Base-by-base conservation (phyloP, 2,797 vertebrate species). In the Etheostoma perlongum region DNA sequence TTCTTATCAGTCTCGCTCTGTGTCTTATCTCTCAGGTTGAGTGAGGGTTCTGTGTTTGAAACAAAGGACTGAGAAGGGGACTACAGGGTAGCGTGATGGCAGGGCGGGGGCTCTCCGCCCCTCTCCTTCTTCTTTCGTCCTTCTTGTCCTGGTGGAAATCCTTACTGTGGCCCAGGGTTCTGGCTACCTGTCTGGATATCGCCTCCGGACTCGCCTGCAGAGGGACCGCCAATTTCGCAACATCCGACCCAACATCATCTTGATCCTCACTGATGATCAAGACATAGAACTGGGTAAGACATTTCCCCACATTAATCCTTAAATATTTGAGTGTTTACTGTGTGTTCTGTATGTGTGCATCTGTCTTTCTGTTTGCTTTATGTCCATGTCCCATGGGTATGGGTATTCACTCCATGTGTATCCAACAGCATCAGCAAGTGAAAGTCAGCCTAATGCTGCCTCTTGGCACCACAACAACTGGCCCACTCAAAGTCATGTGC, bases 231-330 rank as follows among this genome's bases (percentile, higher is more conserved):
- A 96, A 65, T 93, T 96, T 44, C 95, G 96, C 82, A 97, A 98
- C 80, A 95, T 98, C 89, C 96, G 97, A 19, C 98, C 98, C 87
- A 99, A 99, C 91, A 97, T 99, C 92, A 98, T 99, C 89, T 95
- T 99, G 76, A 95, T 99, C 89, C 97, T 99, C 86, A 99, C 98
- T 0, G 98, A 99, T 42, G 98, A 99, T 92, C 98, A 99, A 91
- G 98, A 99, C 79, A 97, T 99, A 80, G 98, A 99, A 90, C 95
- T 99, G 82, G 98, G 98, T 99, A 91, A 95, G 95, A 67, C 21
- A 5, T 30, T 44, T 40, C 2, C 36, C 25, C 58, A 58, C 33
- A n/a, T 58, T 55, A 55, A 18, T 75, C 67, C 66, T 55, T 59
- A 51, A 15, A 58, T 57, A n/a, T 74, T 40, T 55, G 46, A 48